Percentiles rank a stretch among this genome's conserved stretches.
These are phyloP conservation scores for Pomacea maculata DNA, from an alignment of 1,140 invertebrate species.

Conservation along the genomic window DNA sequence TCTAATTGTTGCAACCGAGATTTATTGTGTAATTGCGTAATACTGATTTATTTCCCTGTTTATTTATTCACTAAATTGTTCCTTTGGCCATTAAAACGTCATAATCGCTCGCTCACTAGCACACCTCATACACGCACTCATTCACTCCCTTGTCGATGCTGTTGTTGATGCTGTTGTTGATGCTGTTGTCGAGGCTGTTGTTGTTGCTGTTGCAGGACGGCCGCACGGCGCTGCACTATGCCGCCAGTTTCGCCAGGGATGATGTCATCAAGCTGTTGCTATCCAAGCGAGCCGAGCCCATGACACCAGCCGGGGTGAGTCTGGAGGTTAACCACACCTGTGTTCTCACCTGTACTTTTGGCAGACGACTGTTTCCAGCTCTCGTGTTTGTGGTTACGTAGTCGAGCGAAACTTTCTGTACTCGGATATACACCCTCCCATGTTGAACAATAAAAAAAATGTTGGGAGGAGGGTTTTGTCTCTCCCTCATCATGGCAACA, in stretches of 20 bases:
- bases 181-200: too few relatives aligned
- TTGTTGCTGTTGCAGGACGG: constrained; percentile 80
- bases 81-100: too few relatives aligned
- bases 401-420: neutral
- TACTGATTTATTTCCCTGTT: too few relatives aligned
- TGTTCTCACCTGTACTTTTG: neutral
- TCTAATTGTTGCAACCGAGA: too few relatives aligned
- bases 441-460: neutral
- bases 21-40: too few relatives aligned
- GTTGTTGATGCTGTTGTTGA: constrained; percentile 37
- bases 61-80: too few relatives aligned
- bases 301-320: constrained; percentile 91
- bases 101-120: too few relatives aligned
- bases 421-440: neutral
- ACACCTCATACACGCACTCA: too few relatives aligned
- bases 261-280: constrained; percentile 92
- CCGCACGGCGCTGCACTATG: constrained; percentile 91
- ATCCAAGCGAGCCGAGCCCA: constrained; percentile 89
- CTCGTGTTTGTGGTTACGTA: neutral
- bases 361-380: neutral
- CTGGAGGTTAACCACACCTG: neutral
- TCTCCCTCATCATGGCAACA: too few relatives aligned
- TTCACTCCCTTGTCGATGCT: too few relatives aligned
- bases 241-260: constrained; percentile 91
- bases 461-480: neutral